Evolutionary conservation across 1,140 invertebrate genomes (phyloP).

Genomic region (Cydia fagiglandana): DNA sequence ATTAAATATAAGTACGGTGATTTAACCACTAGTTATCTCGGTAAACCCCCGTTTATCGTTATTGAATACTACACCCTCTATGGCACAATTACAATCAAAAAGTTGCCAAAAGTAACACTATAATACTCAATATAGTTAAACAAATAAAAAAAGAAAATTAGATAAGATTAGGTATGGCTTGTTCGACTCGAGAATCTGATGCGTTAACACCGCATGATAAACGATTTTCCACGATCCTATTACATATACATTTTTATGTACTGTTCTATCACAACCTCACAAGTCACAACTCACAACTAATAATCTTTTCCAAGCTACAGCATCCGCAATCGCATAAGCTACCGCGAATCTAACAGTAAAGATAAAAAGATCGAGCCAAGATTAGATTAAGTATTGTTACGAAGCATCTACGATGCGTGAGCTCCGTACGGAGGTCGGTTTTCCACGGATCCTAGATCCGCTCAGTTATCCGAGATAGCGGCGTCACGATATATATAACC

Average conservation of each 20-base stretch:
- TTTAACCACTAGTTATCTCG: background rate
- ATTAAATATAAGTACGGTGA: background rate
- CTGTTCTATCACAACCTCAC: background rate
- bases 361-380: conserved; percentile 38
- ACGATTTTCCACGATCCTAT: background rate
- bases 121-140: too few relatives aligned
- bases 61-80: background rate
- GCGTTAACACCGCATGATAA: background rate
- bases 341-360: conserved; percentile 33
- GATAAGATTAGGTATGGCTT: too few relatives aligned
- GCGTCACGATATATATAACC: conserved; percentile 52
- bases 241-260: background rate
- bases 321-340: background rate
- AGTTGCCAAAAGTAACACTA: too few relatives aligned
- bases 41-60: background rate
- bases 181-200: background rate
- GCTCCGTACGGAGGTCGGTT: conserved; percentile 40
- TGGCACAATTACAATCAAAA: too few relatives aligned
- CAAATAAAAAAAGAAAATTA: too few relatives aligned
- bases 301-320: background rate
- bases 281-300: too few relatives aligned
- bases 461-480: conserved; percentile 46
- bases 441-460: conserved; percentile 47
- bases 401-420: conserved; percentile 40
- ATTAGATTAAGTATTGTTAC: conserved; percentile 45